phyloP scores from a whole-genome alignment of 1,140 invertebrate genomes.

The Tachypleus tridentatus region DNA sequence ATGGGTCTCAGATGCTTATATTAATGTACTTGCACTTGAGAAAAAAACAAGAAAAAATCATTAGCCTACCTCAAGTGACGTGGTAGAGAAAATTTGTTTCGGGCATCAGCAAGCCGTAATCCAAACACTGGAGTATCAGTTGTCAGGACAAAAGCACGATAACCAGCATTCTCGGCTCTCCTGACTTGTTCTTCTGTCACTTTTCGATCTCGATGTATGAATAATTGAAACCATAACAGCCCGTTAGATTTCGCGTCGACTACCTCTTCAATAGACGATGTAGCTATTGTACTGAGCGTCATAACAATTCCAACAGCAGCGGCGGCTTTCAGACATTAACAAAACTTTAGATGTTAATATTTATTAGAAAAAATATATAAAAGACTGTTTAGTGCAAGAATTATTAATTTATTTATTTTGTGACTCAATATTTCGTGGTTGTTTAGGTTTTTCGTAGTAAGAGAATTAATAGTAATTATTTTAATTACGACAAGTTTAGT shows the following conservation, averaged over 20 bases:
- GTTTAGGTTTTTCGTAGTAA: too few relatives aligned
- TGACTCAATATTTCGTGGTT: too few relatives aligned
- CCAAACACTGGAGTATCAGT: conserved; percentile 82
- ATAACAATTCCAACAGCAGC: conserved; percentile 56
- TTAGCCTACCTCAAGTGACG: conserved; percentile 51
- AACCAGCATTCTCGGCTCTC: conserved; percentile 72
- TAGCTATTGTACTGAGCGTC: conserved; percentile 74
- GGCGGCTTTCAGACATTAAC: conserved; percentile 49
- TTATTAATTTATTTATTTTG: too few relatives aligned
- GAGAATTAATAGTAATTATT: too few relatives aligned
- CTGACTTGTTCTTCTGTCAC: conserved; percentile 57
- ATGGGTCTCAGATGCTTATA: too few relatives aligned
- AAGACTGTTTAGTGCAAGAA: too few relatives aligned
- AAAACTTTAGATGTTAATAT: not conserved
- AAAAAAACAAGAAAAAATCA: too few relatives aligned
- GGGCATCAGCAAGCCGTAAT: conserved; percentile 57
- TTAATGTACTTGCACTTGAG: too few relatives aligned
- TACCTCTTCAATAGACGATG: conserved; percentile 77
- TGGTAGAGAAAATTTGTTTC: conserved; percentile 74
- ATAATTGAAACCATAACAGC: conserved; percentile 81
- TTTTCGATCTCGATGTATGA: conserved; percentile 69
- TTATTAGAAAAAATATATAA: too few relatives aligned
- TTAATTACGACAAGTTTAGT: too few relatives aligned
- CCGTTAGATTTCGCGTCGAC: conserved; percentile 56
- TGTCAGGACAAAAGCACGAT: conserved; percentile 75